Base-by-base conservation (phyloP, 53 echinoderm and acorn worm species). In the Paracentrotus lividus region DNA sequence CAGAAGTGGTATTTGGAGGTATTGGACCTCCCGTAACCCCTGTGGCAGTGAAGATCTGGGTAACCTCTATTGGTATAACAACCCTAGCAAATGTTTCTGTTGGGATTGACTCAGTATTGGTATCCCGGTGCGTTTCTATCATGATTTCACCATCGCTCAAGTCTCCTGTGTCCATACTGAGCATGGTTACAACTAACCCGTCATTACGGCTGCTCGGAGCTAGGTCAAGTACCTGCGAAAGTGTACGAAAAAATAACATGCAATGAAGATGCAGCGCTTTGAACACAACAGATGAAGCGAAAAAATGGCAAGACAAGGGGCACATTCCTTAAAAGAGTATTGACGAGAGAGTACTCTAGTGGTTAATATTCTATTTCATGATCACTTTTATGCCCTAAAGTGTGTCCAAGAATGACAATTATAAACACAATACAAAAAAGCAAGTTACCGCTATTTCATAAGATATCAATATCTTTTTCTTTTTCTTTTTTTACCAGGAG, bases 121-220 rank as follows among this genome's bases (percentile, higher is more conserved):
- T 49, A n/a, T 44, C 47, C 16, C 15, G 49, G 47, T 85, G 85
- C 21, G 85, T 85, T 49, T n/a, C 85, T 14, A 85, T 15, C 29
- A 14, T 44, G 26, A 85, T 51, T 49, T 44, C 29, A 12, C 85
- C 31, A 23, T 47, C 29, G 29, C 29, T 42, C 14, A 85, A 31
- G 29, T 51, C 8, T 5, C 49, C 85, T 13, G 52, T 85, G 85
- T 85, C 85, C 49, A 51, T 47, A n/a, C 27, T 85, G 7, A 51
- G 26, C 85, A 85, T 85, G 85, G 85, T 85, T n/a, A 85, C 49
- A 23, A 85, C 85, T 42, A 85, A 49, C 7, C 85, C 85, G 52
- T 85, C 29, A 12, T 4, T 9, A 29, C 14, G 29, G 31, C 10
- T 9, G 85, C 26, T 26, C 26, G 24, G 2, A 32, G 85, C 21